A percentile compares a stretch with the other conserved stretches of the same genome.
These are phyloP conservation scores for Danio tinwini DNA, from an alignment of 2,797 vertebrate genomes.

Conservation along the genomic window DNA sequence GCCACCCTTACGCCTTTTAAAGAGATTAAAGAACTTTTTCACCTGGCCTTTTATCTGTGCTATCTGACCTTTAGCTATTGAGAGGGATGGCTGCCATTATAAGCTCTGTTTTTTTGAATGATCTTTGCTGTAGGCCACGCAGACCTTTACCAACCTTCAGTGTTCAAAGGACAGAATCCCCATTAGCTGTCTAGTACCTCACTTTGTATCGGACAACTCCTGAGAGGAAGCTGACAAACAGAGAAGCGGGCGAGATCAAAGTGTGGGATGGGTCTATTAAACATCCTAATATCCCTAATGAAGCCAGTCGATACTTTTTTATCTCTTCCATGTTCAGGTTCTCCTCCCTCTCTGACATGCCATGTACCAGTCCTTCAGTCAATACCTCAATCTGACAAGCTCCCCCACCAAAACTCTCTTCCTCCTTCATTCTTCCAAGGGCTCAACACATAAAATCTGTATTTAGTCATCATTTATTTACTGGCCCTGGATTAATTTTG, in stretches of 20 bases:
- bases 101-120: conserved; percentile 62
- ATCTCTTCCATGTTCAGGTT: conserved; percentile 39
- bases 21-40: conserved; percentile 55
- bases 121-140: conserved; percentile 63
- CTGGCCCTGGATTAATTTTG: not conserved
- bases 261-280: conserved; percentile 59
- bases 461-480: not conserved
- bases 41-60: conserved; percentile 66
- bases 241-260: conserved; percentile 53
- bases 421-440: not conserved
- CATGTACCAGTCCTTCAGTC: conserved; percentile 29
- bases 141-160: conserved; percentile 74
- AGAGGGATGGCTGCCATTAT: conserved; percentile 61
- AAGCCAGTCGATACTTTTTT: conserved; percentile 59
- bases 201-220: conserved; percentile 58
- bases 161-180: conserved; percentile 65
- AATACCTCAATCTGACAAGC: conserved; percentile 42
- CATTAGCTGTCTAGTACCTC: conserved; percentile 55
- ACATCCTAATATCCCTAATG: conserved; percentile 63
- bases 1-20: conserved; percentile 45
- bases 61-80: conserved; percentile 75
- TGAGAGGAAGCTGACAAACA: conserved; percentile 51
- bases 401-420: conserved; percentile 15
- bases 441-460: not conserved
- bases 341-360: conserved; percentile 27